Base-by-base conservation (phyloP, 2,888 invertebrate genomes). In the Mimas tiliae region DNA sequence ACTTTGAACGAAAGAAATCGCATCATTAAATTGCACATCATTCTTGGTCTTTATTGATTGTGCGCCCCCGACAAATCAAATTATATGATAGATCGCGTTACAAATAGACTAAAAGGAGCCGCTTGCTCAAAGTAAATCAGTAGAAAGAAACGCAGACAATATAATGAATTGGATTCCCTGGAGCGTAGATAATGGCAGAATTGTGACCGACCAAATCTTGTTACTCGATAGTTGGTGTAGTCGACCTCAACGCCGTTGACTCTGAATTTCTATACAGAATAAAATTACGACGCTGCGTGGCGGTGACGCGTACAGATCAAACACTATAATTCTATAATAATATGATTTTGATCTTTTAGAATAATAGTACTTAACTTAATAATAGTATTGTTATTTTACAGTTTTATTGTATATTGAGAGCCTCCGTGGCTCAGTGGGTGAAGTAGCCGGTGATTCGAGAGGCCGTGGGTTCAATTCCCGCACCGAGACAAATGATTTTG, bases 171-270 rank as follows among this genome's bases (percentile, higher is more conserved):
- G 82, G 76, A 82, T 82, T 78, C 81, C 77, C 73, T 71, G 77
- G 74, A 78, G 84, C 79, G 80, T 71, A 64, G 74, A 77, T 85
- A 86, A 88, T 83, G 79, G 74, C 77, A 72, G 81, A 78, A 85
- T 87, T 88, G 84, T 84, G 78, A 77, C 78, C 78, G 76, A 68
- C 76, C 74, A 78, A 87, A 89, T 81, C 83, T 81, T 75, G 82
- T 86, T 84, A 84, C 75, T 68, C 68, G 71, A 75, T 82, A 81
- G 83, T 80, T 77, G 77, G 69, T 53, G 70, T 62, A 63, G 45
- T 52, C 50, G 21, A 42, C 27, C 66, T 47, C 19, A 33, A 34
- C 47, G 34, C 33, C 51, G n/a, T 33, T 34, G 55, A 34, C 62
- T 33, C 50, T 16, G 3, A 58, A 19, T n/a, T 38, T 50, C 48